phyloP scores from a whole-genome alignment of 2,888 invertebrate species.

The Eulithis prunata region DNA sequence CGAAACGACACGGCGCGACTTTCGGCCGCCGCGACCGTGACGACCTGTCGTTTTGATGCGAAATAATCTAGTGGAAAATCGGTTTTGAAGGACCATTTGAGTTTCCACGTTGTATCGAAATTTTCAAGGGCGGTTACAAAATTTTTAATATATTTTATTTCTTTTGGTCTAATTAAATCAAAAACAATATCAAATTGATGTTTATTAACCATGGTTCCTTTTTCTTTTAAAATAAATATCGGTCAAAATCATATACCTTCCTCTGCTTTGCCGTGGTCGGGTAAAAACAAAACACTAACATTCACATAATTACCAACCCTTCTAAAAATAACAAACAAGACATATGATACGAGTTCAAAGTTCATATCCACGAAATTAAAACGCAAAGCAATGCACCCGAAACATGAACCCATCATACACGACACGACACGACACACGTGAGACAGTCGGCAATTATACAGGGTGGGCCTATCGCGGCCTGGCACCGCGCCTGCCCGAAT shows the following conservation, averaged over 20 bases:
- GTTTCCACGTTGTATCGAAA: conserved; percentile 62
- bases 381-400: conserved; percentile 33
- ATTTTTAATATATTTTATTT: neutral
- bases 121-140: conserved; percentile 38
- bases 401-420: conserved; percentile 46
- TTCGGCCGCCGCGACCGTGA: conserved; percentile 51
- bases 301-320: neutral
- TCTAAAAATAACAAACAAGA: conserved; percentile 6
- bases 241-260: too few relatives aligned
- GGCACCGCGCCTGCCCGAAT: conserved; percentile 76
- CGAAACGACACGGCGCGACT: conserved; percentile 44
- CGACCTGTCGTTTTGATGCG: conserved; percentile 59
- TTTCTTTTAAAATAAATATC: too few relatives aligned
- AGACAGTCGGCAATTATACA: conserved; percentile 76
- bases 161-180: too few relatives aligned
- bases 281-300: neutral
- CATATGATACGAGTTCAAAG: conserved; percentile 14
- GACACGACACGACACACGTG: conserved; percentile 57
- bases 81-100: conserved; percentile 64
- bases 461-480: conserved; percentile 69
- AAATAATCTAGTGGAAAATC: conserved; percentile 72
- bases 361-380: conserved; percentile 23
- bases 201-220: too few relatives aligned
- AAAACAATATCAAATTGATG: too few relatives aligned
- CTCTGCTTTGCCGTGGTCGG: too few relatives aligned